Base-by-base conservation (phyloP, 1,140 invertebrate genomes). In the Diorhabda elongata region DNA sequence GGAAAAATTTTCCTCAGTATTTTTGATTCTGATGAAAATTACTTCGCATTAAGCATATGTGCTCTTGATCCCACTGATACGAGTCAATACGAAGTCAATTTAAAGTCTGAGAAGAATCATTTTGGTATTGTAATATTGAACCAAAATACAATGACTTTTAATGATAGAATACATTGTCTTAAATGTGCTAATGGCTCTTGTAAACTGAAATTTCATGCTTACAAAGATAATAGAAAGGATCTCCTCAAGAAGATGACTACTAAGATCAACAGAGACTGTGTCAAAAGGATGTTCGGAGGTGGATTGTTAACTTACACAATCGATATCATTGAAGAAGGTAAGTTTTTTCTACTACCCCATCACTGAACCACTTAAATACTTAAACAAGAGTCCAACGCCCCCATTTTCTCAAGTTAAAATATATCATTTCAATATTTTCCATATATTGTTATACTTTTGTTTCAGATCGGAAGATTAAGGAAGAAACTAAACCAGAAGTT, bases 181-280 rank as follows among this genome's bases (percentile, higher is more conserved):
- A 66, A 66, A 58, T 66, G 64, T 44, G 52, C 44, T 5, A 58
- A 43, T 58, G 64, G 64, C 52, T 58, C 26, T 8, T 66, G 64
- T 56, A 66, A 66, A 11, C 9, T 42, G 5, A 67, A 67, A 44
- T 67, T 60, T 45, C 65, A 67, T 45, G 42, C 60, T 9, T 67
- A 67, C 45, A 60, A 60, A 67, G 65, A 67, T 41, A 67, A 67
- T 44, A 42, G 58, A 5, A 67, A 60, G 43, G 65, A 67, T 26
- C 44, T 67, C 41, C 44, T 56, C 8, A 67, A 67, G 11, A 42
- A 43, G 41, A 67, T 67, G 65, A 67, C 58, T 59, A 67, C 65
- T 11, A 59, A 60, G 26, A 67, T 67, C 7, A 67, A 67, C 44
- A 59, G 65, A 43, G 65, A 67, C 4, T 56, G 42, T 41, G 44